Evolutionary conservation across 2,888 invertebrate species (phyloP).

Genomic region (Drosophila quinaria): DNA sequence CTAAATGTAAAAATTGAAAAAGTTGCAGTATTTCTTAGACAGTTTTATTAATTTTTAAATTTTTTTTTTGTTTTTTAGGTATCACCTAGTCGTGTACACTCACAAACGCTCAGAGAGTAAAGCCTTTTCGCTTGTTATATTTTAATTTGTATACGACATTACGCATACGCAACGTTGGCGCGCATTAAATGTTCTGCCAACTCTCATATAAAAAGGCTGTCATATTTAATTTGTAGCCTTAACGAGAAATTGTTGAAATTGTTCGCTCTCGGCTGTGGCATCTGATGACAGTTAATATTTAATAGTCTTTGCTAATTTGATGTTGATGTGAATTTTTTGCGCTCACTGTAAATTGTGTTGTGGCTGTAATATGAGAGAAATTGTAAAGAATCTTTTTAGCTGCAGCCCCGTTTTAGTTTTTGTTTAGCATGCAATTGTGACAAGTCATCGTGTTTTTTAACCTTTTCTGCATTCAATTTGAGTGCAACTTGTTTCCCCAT

Average conservation of each 20-base stretch:
- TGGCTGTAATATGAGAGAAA: conserved; percentile 8
- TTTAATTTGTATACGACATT: conserved; percentile 36
- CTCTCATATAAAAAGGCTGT: conserved; percentile 51
- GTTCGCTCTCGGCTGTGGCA: conserved; percentile 16
- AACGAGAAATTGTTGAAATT: conserved; percentile 54
- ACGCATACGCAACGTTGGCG: conserved; percentile 50
- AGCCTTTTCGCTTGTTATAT: conserved; percentile 25
- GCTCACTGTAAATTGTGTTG: conserved; percentile 15
- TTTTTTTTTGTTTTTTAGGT: not conserved
- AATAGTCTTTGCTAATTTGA: conserved; percentile 48
- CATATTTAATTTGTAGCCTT: conserved; percentile 57
- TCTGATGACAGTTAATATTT: conserved; percentile 55
- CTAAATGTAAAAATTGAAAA: too few species aligned
- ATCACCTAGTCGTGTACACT: not conserved
- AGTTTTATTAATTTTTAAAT: not conserved
- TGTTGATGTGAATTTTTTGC: conserved; percentile 15
- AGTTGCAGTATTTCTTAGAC: too few species aligned
- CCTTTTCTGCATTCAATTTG: conserved; percentile 48
- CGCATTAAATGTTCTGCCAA: conserved; percentile 49
- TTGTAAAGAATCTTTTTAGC: conserved; percentile 12
- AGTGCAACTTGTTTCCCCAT: conserved; percentile 34
- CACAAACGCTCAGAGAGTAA: not conserved
- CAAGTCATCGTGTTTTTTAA: conserved; percentile 32
- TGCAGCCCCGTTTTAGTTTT: conserved; percentile 2
- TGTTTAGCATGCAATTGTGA: conserved; percentile 7